Evolutionary conservation across 2,113 vertebrate genomes (phyloP).

Genomic region (Grallaria varia): DNA sequence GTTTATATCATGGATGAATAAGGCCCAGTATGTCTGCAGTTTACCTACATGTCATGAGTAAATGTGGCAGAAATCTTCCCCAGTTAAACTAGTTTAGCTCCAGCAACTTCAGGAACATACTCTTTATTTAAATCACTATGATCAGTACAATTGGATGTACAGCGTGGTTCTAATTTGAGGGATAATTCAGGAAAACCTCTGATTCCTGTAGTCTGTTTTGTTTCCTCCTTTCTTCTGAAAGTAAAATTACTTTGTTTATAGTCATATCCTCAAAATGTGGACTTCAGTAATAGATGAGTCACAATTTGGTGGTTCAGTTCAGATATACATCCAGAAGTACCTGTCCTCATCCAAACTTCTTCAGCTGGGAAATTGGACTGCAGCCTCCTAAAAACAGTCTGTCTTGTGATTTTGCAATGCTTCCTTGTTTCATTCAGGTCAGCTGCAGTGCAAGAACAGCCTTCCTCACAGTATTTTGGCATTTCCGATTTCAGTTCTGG

Average conservation of each 20-base stretch:
- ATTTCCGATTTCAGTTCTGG: slow-evolving; percentile 44
- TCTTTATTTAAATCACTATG: background rate
- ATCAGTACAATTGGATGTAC: background rate
- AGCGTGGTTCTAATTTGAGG: background rate
- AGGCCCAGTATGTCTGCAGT: background rate
- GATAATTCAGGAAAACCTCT: background rate
- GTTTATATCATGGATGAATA: background rate
- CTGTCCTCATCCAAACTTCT: background rate
- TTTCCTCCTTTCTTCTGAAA: background rate
- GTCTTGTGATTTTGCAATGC: slow-evolving; percentile 1
- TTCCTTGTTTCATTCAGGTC: slow-evolving; percentile 43
- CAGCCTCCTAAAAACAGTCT: background rate
- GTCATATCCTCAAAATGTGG: background rate
- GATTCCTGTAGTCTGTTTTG: background rate
- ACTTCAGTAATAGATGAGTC: background rate
- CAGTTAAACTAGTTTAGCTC: background rate
- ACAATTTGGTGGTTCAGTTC: background rate
- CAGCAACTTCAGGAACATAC: background rate
- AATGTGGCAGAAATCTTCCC: background rate
- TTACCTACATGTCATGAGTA: background rate
- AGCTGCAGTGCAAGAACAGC: background rate
- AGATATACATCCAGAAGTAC: background rate
- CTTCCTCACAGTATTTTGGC: slow-evolving; percentile 19
- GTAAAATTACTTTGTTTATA: background rate
- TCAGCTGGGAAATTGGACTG: background rate